Conservation (phyloP, 2,888 invertebrate genomes). For the Suillia variegata region DNA sequence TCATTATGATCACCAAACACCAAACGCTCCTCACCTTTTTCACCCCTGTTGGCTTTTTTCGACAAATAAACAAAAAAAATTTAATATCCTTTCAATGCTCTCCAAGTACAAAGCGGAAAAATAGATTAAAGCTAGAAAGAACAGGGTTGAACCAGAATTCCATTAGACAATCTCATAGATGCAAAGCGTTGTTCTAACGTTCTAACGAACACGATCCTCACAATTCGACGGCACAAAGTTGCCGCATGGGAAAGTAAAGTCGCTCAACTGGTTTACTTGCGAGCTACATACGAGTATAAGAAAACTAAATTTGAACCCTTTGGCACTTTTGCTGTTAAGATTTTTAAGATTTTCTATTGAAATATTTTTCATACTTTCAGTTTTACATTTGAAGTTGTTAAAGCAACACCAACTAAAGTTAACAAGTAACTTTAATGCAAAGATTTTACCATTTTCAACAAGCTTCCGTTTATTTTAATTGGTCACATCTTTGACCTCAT, state of each 20-base stretch:
- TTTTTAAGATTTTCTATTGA: too few relatives aligned
- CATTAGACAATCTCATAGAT: neutral
- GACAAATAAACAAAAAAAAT: neutral
- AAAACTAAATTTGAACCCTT: neutral
- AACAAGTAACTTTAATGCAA: too few relatives aligned
- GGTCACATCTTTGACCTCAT: too few relatives aligned
- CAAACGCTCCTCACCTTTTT: conserved; percentile 42
- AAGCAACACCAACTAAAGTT: too few relatives aligned
- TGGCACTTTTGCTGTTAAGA: too few relatives aligned
- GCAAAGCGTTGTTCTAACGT: neutral
- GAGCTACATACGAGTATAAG: neutral
- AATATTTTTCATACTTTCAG: too few relatives aligned
- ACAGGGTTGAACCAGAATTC: neutral
- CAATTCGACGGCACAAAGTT: conserved; percentile 7
- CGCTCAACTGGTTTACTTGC: conserved; percentile 25
- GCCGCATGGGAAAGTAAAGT: conserved; percentile 31
- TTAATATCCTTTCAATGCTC: too few relatives aligned
- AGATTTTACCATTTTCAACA: too few relatives aligned
- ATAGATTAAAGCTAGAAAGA: conserved; percentile 6
- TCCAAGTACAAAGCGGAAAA: neutral
- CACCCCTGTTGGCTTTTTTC: conserved; percentile 35
- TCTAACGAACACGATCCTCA: neutral
- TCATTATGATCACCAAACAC: too few relatives aligned
- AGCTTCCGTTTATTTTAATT: too few relatives aligned
- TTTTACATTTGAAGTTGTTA: too few relatives aligned